These are phyloP conservation scores for Acrocephalus scirpaceus DNA, from an alignment of 2,797 vertebrate species.

Conservation along the genomic window DNA sequence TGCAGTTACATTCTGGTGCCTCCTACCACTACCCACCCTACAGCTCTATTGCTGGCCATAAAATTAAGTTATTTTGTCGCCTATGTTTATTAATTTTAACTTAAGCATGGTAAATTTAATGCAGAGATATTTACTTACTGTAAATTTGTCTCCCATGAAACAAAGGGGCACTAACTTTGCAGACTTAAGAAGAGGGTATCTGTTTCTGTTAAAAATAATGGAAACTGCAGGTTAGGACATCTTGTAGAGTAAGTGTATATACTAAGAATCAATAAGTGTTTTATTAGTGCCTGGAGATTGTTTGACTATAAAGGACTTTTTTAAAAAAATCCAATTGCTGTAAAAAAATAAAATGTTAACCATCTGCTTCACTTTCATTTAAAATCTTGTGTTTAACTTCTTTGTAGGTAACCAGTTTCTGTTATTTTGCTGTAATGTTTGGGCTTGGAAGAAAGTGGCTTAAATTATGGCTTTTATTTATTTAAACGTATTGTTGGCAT, in stretches of 20 bases:
- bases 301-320: slow-evolving; percentile 45
- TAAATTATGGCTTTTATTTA: slow-evolving; percentile 72
- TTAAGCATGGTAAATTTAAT: slow-evolving; percentile 67
- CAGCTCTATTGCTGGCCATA: slow-evolving; percentile 24
- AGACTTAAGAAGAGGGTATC: slow-evolving; percentile 38
- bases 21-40: not conserved
- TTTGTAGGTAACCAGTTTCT: slow-evolving; percentile 56
- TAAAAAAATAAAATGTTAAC: slow-evolving; percentile 70
- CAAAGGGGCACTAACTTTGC: slow-evolving; percentile 32
- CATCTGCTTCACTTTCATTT: slow-evolving; percentile 51
- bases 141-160: slow-evolving; percentile 65
- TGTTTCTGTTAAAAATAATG: slow-evolving; percentile 51
- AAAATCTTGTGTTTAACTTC: slow-evolving; percentile 64
- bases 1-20: slow-evolving; percentile 22
- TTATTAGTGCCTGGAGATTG: slow-evolving; percentile 70
- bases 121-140: slow-evolving; percentile 60
- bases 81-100: slow-evolving; percentile 59
- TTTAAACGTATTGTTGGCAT: slow-evolving; percentile 51
- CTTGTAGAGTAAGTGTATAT: slow-evolving; percentile 61
- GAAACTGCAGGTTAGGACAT: slow-evolving; percentile 21
- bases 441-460: slow-evolving; percentile 42
- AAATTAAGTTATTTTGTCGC: slow-evolving; percentile 64
- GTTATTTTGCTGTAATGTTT: slow-evolving; percentile 33
- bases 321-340: slow-evolving; percentile 32
- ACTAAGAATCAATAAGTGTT: slow-evolving; percentile 70